Base-by-base conservation (phyloP, 2,888 invertebrate species). In the Euzophera pinguis region DNA sequence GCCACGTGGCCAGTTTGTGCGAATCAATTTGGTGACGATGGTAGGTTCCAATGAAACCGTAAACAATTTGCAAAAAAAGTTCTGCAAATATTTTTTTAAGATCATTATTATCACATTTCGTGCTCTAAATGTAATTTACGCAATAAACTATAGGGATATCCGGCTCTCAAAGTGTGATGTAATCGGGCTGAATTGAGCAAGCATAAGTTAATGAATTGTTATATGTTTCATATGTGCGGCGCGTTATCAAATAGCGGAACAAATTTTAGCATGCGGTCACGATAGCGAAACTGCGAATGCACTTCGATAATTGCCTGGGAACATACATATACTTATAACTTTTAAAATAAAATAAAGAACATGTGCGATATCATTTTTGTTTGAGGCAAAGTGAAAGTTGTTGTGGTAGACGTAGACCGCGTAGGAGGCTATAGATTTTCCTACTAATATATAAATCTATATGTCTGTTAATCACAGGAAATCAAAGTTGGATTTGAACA, bases 211-310 rank as follows among this genome's bases (percentile, higher is more conserved):
- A 47, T 27, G 10, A 43, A 47, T 47, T 32, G 34, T 32, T 35
- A 16, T 32, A 17, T 16, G 12, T 16, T 35, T 47, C 34, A 37
- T 50, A 32, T 16, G 22, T 29, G 35, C 10, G 9, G 27, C 34
- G 9, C 9, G 10, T 42, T 53, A 47, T 52, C 47, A 47, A 38
- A 32, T 6, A 17, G 35, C 43, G 27, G 37, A 38, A 45, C 49
- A 35, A 12, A 35, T 47, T 38, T 47, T 38, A 17, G 9, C 3
- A n/a, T 13, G 27, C 14, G 37, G 47, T 37, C 48, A 48, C 22
- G 47, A 35, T 47, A 47, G 29, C 32, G 39, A 37, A 17, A 34
- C 45, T 12, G 49, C 27, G 12, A 35, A 13, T 16, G 12, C 16
- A 27, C 10, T 16, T 42, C 1, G 8, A 16, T 39, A 39, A 39